Conservation (phyloP, 2,888 invertebrate species). For the Pogonocherus hispidulus region DNA sequence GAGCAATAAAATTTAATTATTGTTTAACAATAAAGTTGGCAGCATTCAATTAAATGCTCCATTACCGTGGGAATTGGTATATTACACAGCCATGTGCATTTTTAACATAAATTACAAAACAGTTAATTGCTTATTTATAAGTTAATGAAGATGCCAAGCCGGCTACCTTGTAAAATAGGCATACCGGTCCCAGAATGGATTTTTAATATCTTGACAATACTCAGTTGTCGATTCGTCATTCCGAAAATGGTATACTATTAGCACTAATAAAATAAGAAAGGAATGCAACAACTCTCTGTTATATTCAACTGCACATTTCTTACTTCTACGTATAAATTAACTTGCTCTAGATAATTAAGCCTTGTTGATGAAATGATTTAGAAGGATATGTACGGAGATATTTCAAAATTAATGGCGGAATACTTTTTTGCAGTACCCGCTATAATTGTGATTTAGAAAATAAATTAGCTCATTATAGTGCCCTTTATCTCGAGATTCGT, state of each 20-base stretch:
- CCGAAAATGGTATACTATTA: constrained; percentile 9
- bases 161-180: constrained; percentile 12
- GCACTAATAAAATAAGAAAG: constrained; percentile 14
- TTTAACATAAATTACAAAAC: constrained; percentile 23
- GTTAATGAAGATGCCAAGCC: constrained; percentile 19
- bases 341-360: constrained; percentile 1
- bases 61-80: constrained; percentile 31
- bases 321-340: constrained; percentile 9
- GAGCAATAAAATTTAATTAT: constrained; percentile 31
- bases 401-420: too few relatives aligned
- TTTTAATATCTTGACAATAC: constrained; percentile 14
- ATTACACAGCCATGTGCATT: not conserved
- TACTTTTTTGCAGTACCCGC: too few relatives aligned
- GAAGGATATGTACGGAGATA: not conserved
- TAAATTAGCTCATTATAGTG: too few relatives aligned
- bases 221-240: constrained; percentile 4
- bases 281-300: constrained; percentile 15
- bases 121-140: constrained; percentile 27
- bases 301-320: constrained; percentile 7
- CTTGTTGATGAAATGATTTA: constrained; percentile 16
- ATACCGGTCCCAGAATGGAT: constrained; percentile 21
- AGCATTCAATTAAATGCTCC: constrained; percentile 23
- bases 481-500: too few relatives aligned
- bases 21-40: constrained; percentile 29
- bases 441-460: too few relatives aligned